Conservation (phyloP, 1,140 invertebrate genomes). For the Pinna nobilis region DNA sequence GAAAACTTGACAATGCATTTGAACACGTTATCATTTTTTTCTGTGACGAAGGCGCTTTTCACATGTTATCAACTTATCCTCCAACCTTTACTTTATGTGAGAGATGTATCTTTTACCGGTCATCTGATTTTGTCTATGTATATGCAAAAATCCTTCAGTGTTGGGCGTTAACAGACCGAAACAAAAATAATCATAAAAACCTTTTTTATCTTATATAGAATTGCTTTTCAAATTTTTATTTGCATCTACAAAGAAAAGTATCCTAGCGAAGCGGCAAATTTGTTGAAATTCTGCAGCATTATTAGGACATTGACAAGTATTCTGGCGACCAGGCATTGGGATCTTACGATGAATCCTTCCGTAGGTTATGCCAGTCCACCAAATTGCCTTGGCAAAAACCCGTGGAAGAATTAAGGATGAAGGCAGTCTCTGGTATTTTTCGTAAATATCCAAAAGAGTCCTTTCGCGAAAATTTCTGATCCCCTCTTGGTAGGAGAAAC, state of each 20-base stretch:
- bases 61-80: too few relatives aligned
- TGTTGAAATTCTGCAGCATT: conserved; percentile 30
- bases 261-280: conserved; percentile 4
- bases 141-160: too few relatives aligned
- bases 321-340: background rate
- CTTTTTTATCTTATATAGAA: too few relatives aligned
- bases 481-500: background rate
- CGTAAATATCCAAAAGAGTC: background rate
- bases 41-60: too few relatives aligned
- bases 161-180: too few relatives aligned
- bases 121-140: too few relatives aligned
- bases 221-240: conserved; percentile 17
- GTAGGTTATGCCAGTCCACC: background rate
- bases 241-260: conserved; percentile 18
- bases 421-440: background rate
- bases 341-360: conserved; percentile 22
- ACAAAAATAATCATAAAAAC: too few relatives aligned
- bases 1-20: too few relatives aligned
- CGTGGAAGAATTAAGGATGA: background rate
- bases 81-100: too few relatives aligned
- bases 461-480: background rate
- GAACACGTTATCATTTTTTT: too few relatives aligned
- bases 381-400: conserved; percentile 15
- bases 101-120: too few relatives aligned
- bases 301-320: background rate